phyloP scores from a whole-genome alignment of 37 sponge, comb jelly and placozoan species.

The Tethya wilhelma region DNA sequence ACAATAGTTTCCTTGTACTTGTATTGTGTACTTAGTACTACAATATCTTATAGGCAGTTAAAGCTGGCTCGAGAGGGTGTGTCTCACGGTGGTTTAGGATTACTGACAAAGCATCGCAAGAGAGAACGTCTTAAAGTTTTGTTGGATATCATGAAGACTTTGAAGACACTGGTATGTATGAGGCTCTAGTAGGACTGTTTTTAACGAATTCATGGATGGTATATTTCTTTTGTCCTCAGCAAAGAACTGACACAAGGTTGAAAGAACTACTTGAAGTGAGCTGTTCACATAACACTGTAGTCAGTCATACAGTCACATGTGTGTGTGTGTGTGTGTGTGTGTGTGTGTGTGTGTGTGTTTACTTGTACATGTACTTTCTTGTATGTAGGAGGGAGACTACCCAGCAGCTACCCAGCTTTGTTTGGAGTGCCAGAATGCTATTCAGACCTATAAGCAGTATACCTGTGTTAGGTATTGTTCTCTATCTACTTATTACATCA shows the following conservation, averaged over 20 bases:
- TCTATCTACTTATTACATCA: background rate
- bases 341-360: no score
- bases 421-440: slow-evolving; percentile 85
- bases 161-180: slow-evolving; percentile 76
- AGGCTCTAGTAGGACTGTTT: background rate
- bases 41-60: slow-evolving; percentile 52
- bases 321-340: background rate
- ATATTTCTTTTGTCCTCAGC: slow-evolving; percentile 36
- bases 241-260: slow-evolving; percentile 71
- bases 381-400: slow-evolving; percentile 75
- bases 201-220: background rate
- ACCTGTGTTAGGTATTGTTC: slow-evolving; percentile 75
- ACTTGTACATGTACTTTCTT: slow-evolving; percentile 6
- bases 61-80: slow-evolving; percentile 66
- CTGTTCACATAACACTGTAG: no score
- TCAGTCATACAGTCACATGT: slow-evolving; percentile 2
- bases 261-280: slow-evolving; percentile 68
- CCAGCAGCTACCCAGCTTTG: slow-evolving; percentile 86
- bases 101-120: slow-evolving; percentile 80
- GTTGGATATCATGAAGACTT: slow-evolving; percentile 55
- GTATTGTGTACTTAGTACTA: background rate
- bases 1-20: slow-evolving; percentile 6
- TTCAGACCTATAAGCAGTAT: slow-evolving; percentile 80
- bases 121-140: slow-evolving; percentile 54
- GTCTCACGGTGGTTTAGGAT: slow-evolving; percentile 75